Conservation (phyloP, 2,888 invertebrate genomes). For the Heliconius cydno region DNA sequence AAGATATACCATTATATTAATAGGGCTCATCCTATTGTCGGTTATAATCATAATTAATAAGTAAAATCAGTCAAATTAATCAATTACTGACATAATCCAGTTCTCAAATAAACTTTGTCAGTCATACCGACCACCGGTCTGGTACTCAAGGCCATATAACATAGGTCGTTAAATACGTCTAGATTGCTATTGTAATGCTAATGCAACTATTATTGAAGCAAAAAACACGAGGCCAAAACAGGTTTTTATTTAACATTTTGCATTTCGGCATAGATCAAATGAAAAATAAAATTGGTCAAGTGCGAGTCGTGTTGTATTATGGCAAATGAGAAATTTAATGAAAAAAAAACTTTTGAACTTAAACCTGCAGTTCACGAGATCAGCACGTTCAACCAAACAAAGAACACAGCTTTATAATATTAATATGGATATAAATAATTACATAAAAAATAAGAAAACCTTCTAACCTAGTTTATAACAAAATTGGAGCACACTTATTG, state of each 20-base stretch:
- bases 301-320: no score
- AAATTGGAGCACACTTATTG: slow-evolving; percentile 29
- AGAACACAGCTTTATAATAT: no score
- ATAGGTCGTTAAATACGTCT: slow-evolving; percentile 40
- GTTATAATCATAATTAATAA: no score
- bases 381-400: no score
- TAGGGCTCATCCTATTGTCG: no score
- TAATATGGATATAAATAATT: not conserved
- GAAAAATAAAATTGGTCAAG: not conserved
- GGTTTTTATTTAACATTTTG: slow-evolving; percentile 9
- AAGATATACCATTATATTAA: not conserved
- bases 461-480: slow-evolving; percentile 16
- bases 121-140: not conserved
- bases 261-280: not conserved
- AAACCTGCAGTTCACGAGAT: no score
- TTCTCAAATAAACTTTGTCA: not conserved
- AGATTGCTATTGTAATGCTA: slow-evolving; percentile 38
- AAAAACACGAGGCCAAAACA: slow-evolving; percentile 18
- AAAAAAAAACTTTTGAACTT: no score
- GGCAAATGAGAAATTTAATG: no score
- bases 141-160: slow-evolving; percentile 36
- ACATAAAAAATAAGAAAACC: not conserved
- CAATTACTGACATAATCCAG: not conserved
- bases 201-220: slow-evolving; percentile 22
- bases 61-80: no score